Evolutionary conservation across 2,888 invertebrate genomes (phyloP).

Genomic region (Drosophila eohydei): DNA sequence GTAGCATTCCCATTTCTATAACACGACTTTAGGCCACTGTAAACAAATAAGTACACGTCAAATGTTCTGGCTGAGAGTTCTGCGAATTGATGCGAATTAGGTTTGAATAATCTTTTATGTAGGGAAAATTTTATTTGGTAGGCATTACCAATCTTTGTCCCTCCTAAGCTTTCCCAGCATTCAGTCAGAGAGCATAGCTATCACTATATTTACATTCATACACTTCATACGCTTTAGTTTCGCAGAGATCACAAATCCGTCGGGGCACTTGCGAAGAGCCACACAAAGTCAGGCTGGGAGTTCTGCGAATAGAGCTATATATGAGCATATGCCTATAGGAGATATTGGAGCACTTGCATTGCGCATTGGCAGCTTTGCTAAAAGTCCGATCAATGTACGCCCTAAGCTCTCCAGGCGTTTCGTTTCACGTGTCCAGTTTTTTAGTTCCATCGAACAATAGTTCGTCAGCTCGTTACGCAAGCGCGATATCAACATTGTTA

Average conservation of each 20-base stretch:
- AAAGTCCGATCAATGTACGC: slow-evolving; percentile 28
- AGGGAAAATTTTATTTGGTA: neutral
- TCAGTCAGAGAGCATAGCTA: neutral
- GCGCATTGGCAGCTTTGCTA: slow-evolving; percentile 44
- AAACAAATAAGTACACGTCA: slow-evolving; percentile 3
- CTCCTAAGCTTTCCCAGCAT: slow-evolving; percentile 42
- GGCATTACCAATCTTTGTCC: slow-evolving; percentile 33
- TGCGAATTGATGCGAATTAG: neutral
- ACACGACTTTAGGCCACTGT: slow-evolving; percentile 2
- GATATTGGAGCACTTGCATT: slow-evolving; percentile 27
- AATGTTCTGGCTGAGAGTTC: slow-evolving; percentile 30
- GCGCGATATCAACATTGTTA: slow-evolving; percentile 38
- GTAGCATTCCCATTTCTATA: slow-evolving; percentile 6
- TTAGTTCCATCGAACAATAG: slow-evolving; percentile 29
- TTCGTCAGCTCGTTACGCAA: slow-evolving; percentile 34
- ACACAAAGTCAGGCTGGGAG: slow-evolving; percentile 46
- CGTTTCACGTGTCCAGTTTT: slow-evolving; percentile 38
- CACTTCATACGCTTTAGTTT: neutral
- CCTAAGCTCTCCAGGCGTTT: slow-evolving; percentile 50
- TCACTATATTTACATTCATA: slow-evolving; percentile 12
- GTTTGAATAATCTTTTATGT: neutral
- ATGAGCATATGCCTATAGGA: neutral
- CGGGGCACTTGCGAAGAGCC: slow-evolving; percentile 45
- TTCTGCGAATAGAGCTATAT: slow-evolving; percentile 13
- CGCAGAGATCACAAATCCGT: slow-evolving; percentile 24